These are phyloP conservation scores for Meloidogyne floridensis DNA, from an alignment of 1,140 invertebrate genomes.

Conservation along the genomic window DNA sequence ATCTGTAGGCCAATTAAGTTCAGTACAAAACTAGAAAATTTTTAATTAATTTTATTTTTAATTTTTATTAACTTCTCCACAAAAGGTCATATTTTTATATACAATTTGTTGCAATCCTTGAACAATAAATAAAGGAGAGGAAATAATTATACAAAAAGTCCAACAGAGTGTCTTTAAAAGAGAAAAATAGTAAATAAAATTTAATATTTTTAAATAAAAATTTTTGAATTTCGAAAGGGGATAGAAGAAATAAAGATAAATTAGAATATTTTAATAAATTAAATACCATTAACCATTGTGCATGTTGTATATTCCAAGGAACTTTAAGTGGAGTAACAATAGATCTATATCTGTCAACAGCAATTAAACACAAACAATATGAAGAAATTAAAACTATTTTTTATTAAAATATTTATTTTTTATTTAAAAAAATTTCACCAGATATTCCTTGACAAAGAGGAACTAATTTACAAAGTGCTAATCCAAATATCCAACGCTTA, in stretches of 20 bases:
- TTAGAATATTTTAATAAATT: not conserved
- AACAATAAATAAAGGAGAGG: slow-evolving; percentile 60
- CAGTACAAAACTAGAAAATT: slow-evolving; percentile 57
- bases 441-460: slow-evolving; percentile 64
- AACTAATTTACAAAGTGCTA: slow-evolving; percentile 56
- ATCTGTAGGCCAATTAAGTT: slow-evolving; percentile 59
- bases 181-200: not conserved
- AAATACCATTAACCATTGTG: slow-evolving; percentile 52
- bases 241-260: not conserved
- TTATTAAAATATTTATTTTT: not conserved
- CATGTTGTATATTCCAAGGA: slow-evolving; percentile 61
- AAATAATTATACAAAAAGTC: slow-evolving; percentile 54
- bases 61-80: slow-evolving; percentile 51
- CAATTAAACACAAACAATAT: slow-evolving; percentile 64
- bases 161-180: slow-evolving; percentile 41
- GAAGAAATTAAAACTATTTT: slow-evolving; percentile 63
- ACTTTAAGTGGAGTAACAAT: slow-evolving; percentile 64
- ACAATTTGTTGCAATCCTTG: slow-evolving; percentile 57
- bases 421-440: slow-evolving; percentile 35
- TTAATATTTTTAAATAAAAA: not conserved
- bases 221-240: not conserved
- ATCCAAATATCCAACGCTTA: slow-evolving; percentile 56
- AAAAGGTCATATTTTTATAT: slow-evolving; percentile 58
- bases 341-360: slow-evolving; percentile 61
- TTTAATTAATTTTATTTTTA: slow-evolving; percentile 26